Evolutionary conservation across 2,797 vertebrate genomes (phyloP).

Genomic region (Alca torda): DNA sequence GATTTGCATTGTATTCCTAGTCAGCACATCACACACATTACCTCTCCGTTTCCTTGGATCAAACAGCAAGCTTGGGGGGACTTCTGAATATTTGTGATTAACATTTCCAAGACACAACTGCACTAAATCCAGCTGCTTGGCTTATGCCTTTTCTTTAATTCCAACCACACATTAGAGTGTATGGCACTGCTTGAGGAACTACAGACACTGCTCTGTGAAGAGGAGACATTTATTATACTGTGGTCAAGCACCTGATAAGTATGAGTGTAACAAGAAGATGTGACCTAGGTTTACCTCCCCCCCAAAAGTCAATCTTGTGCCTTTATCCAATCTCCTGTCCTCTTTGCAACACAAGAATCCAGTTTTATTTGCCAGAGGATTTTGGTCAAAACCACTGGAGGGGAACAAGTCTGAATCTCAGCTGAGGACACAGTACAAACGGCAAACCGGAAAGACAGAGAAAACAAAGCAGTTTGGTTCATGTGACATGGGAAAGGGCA

Average conservation of each 20-base stretch:
- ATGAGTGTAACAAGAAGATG: background rate
- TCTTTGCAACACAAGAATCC: constrained; percentile 7
- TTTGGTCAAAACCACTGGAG: constrained; percentile 8
- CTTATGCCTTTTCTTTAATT: background rate
- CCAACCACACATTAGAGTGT: background rate
- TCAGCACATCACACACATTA: background rate
- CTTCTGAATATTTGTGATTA: background rate
- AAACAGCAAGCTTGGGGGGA: background rate
- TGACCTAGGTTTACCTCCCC: constrained; percentile 1
- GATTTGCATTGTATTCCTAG: background rate
- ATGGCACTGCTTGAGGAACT: background rate
- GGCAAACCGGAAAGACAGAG: background rate
- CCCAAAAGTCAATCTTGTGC: background rate
- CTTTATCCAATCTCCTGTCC: background rate
- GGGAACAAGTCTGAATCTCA: constrained; percentile 22
- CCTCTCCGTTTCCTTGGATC: background rate
- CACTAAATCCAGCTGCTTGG: background rate
- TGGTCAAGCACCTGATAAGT: background rate
- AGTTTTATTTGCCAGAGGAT: constrained; percentile 8
- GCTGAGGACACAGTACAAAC: background rate
- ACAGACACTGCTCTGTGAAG: background rate
- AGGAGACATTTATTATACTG: background rate
- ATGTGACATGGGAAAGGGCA: background rate
- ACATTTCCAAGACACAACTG: background rate
- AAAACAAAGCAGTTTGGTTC: constrained; percentile 18